Evolutionary conservation across 2,113 vertebrate species (phyloP).

Genomic region (Ailuropoda melanoleuca): DNA sequence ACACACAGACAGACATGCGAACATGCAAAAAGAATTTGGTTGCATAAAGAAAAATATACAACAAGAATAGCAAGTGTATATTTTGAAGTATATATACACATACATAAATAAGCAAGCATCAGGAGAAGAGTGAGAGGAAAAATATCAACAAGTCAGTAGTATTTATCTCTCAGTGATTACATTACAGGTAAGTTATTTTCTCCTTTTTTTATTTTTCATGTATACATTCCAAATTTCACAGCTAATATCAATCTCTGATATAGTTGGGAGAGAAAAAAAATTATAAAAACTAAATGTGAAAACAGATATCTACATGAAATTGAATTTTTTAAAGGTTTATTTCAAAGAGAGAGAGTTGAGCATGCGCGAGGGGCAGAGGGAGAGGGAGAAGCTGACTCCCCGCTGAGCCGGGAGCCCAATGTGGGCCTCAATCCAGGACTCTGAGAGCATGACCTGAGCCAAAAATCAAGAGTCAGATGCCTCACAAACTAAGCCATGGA

Average conservation of each 20-base stretch:
- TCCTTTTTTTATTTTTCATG: not conserved
- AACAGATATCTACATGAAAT: not conserved
- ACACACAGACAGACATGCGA: not conserved
- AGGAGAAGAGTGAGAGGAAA: not conserved
- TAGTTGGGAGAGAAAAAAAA: not conserved
- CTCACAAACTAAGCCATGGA: not conserved
- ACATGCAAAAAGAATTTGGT: not conserved
- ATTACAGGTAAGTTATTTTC: not conserved
- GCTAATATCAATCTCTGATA: not conserved
- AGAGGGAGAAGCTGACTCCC: not conserved
- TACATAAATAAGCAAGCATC: not conserved
- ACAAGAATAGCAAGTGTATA: not conserved
- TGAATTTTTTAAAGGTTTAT: not conserved
- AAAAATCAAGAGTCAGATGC: not conserved
- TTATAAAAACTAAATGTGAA: not conserved
- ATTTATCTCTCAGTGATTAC: not conserved
- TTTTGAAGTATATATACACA: not conserved
- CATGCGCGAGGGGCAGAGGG: not conserved
- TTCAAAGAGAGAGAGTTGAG: not conserved
- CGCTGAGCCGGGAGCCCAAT: not conserved
- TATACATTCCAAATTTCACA: not conserved
- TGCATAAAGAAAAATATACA: not conserved
- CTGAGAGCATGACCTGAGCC: not conserved
- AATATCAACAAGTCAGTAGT: not conserved
- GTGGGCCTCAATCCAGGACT: not conserved